These are phyloP conservation scores for Anisognathus igniventris DNA, from an alignment of 2,797 vertebrate genomes.

Conservation along the genomic window DNA sequence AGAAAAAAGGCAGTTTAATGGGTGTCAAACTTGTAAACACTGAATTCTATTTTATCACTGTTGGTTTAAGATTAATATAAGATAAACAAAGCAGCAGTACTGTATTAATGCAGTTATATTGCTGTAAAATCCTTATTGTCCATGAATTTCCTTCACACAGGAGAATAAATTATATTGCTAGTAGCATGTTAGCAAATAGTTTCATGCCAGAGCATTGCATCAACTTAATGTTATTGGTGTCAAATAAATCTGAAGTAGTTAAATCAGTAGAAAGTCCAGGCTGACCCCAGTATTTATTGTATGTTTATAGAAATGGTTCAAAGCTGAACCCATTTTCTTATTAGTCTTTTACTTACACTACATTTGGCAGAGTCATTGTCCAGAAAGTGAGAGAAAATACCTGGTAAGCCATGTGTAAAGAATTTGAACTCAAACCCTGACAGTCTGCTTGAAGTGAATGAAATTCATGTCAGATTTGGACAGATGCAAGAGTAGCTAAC, in stretches of 20 bases:
- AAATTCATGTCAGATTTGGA: not conserved
- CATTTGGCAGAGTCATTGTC: not conserved
- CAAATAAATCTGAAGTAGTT: not conserved
- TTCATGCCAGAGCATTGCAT: not conserved
- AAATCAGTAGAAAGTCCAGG: not conserved
- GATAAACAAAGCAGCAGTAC: not conserved
- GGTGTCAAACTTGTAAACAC: not conserved
- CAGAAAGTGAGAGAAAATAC: not conserved
- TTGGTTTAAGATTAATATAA: not conserved
- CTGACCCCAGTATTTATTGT: not conserved
- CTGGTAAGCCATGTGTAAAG: not conserved
- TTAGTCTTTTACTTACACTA: not conserved
- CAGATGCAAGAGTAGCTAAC: not conserved
- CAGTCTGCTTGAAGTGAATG: not conserved
- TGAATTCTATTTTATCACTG: not conserved
- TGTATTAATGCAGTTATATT: not conserved
- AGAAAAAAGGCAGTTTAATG: not conserved
- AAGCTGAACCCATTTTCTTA: not conserved
- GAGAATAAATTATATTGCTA: not conserved
- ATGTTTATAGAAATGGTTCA: not conserved
- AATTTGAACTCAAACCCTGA: not conserved
- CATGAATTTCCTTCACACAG: not conserved
- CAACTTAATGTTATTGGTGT: not conserved
- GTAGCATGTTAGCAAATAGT: not conserved
- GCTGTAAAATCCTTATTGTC: constrained; percentile 6